These are phyloP conservation scores for Psittacula cyanocephala DNA, from an alignment of 2,113 vertebrate genomes.

Conservation along the genomic window DNA sequence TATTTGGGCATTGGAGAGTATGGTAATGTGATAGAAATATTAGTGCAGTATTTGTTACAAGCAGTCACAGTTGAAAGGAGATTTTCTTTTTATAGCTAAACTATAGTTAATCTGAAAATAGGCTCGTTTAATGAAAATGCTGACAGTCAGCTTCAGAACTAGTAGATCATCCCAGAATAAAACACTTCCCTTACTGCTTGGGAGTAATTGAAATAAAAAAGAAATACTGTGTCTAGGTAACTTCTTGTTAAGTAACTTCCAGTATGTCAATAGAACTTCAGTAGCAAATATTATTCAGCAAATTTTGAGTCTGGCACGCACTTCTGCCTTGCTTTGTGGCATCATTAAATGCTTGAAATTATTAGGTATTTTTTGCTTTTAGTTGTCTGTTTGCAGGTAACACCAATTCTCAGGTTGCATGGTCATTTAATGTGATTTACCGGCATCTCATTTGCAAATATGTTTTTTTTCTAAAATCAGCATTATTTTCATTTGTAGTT, in stretches of 20 bases:
- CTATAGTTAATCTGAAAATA: neutral
- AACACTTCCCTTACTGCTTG: neutral
- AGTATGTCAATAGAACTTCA: neutral
- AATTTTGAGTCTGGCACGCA: neutral
- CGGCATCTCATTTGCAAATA: neutral
- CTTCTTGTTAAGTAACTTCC: neutral
- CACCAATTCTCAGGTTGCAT: fast-evolving
- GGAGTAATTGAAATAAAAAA: neutral
- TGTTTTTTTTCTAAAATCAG: neutral
- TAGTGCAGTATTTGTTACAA: neutral
- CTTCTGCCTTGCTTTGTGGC: neutral
- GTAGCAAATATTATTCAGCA: neutral
- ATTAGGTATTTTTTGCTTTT: neutral
- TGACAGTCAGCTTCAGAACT: neutral
- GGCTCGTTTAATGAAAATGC: neutral
- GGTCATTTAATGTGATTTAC: neutral
- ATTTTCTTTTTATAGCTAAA: neutral
- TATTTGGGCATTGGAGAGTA: neutral
- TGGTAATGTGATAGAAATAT: neutral
- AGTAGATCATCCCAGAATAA: neutral
- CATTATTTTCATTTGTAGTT: neutral
- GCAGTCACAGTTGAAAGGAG: neutral
- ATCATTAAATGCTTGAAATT: neutral
- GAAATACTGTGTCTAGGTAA: neutral
- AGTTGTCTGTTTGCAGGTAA: neutral